A percentile compares a stretch with the other conserved stretches of the same genome.
These are phyloP conservation scores for Sorex maritimensis DNA, from an alignment of 2,797 vertebrate species.

Conservation along the genomic window DNA sequence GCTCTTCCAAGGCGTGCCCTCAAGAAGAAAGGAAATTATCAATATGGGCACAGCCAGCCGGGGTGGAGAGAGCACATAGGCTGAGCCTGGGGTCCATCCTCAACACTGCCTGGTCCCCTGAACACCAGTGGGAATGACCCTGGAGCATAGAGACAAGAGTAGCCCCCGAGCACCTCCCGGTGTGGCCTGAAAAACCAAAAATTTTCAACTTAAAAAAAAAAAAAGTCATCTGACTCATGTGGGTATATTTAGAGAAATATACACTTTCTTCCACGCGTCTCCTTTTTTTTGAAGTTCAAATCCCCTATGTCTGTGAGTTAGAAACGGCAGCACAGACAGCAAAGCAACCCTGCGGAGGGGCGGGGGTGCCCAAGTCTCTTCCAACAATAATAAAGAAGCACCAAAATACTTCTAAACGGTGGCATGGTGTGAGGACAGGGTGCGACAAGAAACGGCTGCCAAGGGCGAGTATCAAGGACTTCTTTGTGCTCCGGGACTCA, in stretches of 20 bases:
- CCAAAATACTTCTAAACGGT: constrained; percentile 61
- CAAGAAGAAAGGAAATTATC: background rate
- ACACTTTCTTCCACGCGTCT: background rate
- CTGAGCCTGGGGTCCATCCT: background rate
- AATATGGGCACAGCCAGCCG: background rate
- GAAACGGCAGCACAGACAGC: background rate
- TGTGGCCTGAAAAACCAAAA: too few species aligned
- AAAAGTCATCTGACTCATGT: constrained; percentile 10
- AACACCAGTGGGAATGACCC: background rate
- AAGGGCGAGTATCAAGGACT: constrained; percentile 72
- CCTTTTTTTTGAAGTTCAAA: constrained; percentile 57
- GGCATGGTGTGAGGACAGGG: background rate
- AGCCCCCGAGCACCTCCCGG: too few species aligned
- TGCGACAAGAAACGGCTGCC: background rate
- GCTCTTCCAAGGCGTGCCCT: background rate
- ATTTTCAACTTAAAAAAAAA: background rate
- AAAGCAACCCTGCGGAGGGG: background rate
- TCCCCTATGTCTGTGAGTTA: constrained; percentile 13
- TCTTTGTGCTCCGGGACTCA: constrained; percentile 64
- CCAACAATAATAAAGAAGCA: constrained; percentile 77
- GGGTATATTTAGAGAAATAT: constrained; percentile 15
- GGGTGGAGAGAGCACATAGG: too few species aligned
- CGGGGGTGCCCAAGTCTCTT: background rate
- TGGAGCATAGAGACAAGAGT: too few species aligned
- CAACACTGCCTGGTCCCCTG: too few species aligned